Evolutionary conservation across 2,113 vertebrate genomes (phyloP).

Genomic region (Pandion haliaetus): DNA sequence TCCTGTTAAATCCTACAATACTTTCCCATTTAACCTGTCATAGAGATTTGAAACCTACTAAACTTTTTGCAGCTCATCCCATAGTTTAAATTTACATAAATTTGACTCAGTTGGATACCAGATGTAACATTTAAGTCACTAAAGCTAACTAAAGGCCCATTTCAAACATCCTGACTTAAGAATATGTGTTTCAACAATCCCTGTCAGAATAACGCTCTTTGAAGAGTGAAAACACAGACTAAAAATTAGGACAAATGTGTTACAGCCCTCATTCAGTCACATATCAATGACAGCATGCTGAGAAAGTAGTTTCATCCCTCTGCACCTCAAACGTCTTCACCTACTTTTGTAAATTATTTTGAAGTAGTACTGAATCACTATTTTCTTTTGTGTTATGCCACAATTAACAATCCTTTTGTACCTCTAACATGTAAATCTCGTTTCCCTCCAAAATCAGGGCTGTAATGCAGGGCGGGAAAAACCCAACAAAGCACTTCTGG

Average conservation of each 20-base stretch:
- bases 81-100: neutral
- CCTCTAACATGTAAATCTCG: neutral
- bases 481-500: neutral
- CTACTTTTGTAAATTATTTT: neutral
- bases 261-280: neutral
- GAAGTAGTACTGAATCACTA: neutral
- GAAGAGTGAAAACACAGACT: neutral
- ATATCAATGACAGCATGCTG: neutral
- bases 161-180: neutral
- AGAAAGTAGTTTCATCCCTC: neutral
- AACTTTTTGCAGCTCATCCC: neutral
- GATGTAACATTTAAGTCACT: neutral
- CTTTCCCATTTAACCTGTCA: neutral
- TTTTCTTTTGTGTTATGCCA: neutral
- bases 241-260: neutral
- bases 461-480: fast-evolving
- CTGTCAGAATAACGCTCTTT: neutral
- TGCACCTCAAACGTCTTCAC: neutral
- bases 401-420: neutral
- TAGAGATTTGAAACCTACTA: neutral
- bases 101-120: neutral
- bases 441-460: neutral
- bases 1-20: neutral
- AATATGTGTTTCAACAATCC: neutral
- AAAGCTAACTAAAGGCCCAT: neutral